Evolutionary conservation across 2,113 vertebrate genomes (phyloP), one percentile per base, ranked within the genome.

Genomic region (Notothenia coriiceps): DNA sequence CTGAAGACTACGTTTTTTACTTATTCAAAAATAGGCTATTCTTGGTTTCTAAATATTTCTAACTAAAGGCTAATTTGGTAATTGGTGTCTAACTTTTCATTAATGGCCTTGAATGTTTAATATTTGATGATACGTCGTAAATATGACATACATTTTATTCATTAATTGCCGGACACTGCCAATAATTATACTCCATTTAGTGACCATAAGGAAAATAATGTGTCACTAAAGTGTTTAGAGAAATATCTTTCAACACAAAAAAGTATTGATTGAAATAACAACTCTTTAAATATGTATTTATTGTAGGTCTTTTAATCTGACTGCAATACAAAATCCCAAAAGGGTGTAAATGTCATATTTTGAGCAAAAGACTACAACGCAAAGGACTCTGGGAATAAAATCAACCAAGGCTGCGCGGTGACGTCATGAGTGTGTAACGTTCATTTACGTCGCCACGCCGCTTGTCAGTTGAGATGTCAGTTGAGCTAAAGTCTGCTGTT

Each of bases 311-410:
- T 40, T 1, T 40, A 1, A 8, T 40, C 35, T 40, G 35, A 40
- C 7, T 40, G 55, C 55, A 71, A 11, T 35, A 2, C 0, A 8
- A 40, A 40, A 40, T 40, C 6, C 35, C 35, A 8, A 7, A 40
- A 40, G 35, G 7, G 35, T 40, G 35, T 6, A 40, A 40, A 40
- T 6, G 6, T 55, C 54, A 25, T 40, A 17, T 40, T 18, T 33
- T 67, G 17, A 18, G 10, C 22, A 1, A 25, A 75, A 67, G 15
- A 88, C 86, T 88, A 85, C 86, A 90, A 68, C 80, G 79, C 74
- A 74, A 86, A 86, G 88, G 17, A 35, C 3, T 81, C 55, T 85
- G 90, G 90, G 90, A 67, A 78, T 29, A 2, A 7, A 9, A 3
- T 14, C n/a, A 3, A 35, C 20, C 13, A n/a, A 10, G 43, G 1